phyloP scores from a whole-genome alignment of 2,888 invertebrate species.

The Lamellibrachia columna region DNA sequence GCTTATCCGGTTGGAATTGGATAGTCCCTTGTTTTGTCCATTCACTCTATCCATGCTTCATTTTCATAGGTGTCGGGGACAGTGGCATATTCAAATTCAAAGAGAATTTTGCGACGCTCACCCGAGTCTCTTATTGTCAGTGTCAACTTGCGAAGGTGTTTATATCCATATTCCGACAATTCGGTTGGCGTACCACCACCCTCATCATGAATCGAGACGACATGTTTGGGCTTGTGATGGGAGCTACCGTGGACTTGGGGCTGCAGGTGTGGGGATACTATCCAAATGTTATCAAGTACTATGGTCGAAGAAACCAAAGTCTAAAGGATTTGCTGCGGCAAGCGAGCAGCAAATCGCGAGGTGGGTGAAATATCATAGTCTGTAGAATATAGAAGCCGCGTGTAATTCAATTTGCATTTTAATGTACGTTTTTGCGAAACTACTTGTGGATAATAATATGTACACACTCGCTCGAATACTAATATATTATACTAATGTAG shows the following conservation, averaged over 20 bases:
- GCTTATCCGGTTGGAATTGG: neutral
- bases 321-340: constrained; percentile 35
- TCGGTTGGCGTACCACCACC: constrained; percentile 49
- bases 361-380: constrained; percentile 32
- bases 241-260: constrained; percentile 41
- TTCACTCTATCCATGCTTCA: neutral
- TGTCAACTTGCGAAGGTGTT: constrained; percentile 46
- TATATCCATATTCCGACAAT: constrained; percentile 32
- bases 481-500: too few relatives aligned
- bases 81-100: constrained; percentile 48
- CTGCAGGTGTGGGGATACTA: constrained; percentile 30
- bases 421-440: neutral
- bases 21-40: neutral
- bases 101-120: constrained; percentile 49
- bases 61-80: constrained; percentile 37
- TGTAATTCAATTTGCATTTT: neutral
- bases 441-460: too few relatives aligned
- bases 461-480: too few relatives aligned
- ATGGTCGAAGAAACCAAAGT: constrained; percentile 36
- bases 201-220: constrained; percentile 47
- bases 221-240: constrained; percentile 44
- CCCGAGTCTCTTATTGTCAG: constrained; percentile 55
- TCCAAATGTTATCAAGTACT: constrained; percentile 44
- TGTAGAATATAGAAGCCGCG: neutral
- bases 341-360: constrained; percentile 42